phyloP scores from a whole-genome alignment of 2,113 vertebrate genomes.

The Dicaeum eximium region DNA sequence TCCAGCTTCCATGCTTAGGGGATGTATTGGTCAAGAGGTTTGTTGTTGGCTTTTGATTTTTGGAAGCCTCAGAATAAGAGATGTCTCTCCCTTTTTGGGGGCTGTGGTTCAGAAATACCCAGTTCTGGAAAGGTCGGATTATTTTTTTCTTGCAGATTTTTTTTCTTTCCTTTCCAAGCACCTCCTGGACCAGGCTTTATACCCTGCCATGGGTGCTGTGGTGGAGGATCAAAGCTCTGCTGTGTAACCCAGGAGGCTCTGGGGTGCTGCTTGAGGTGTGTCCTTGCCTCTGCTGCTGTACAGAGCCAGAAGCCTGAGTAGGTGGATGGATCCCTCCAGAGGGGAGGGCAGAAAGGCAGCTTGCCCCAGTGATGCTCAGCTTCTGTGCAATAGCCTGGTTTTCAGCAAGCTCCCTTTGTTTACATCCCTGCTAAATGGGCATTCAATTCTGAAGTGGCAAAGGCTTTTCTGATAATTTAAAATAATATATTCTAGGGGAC shows the following conservation, averaged over 20 bases:
- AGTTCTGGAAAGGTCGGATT: background rate
- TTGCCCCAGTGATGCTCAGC: background rate
- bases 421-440: background rate
- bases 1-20: background rate
- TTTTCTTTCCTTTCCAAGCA: background rate
- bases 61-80: background rate
- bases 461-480: background rate
- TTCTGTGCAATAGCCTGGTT: background rate
- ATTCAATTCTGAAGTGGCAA: background rate
- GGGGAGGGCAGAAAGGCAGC: background rate
- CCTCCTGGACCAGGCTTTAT: background rate
- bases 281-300: background rate
- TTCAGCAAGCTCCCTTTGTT: background rate
- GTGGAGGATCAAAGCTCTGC: background rate
- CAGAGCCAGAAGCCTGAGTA: background rate
- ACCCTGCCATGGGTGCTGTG: background rate
- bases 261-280: background rate
- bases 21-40: background rate
- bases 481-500: background rate
- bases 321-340: background rate
- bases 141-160: background rate
- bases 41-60: background rate
- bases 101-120: background rate
- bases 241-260: background rate
- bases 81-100: fast-evolving